Conservation (phyloP, 2,797 vertebrate species). For the Pseudochirops corinnae region DNA sequence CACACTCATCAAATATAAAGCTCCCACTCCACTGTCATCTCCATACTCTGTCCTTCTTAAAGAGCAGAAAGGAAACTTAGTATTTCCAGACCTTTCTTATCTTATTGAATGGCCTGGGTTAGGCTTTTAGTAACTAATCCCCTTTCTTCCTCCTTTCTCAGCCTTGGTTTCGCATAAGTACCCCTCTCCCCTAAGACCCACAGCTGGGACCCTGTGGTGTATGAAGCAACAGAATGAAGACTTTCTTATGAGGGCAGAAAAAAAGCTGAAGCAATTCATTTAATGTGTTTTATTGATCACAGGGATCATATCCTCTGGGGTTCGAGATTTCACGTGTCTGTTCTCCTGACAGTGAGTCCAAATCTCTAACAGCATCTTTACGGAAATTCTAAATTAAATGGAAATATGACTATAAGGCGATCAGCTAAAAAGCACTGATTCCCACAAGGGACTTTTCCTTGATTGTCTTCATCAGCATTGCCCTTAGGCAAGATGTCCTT, state of each 20-base stretch:
- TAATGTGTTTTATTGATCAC: slow-evolving; percentile 86
- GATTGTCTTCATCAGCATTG: not conserved
- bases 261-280: slow-evolving; percentile 79
- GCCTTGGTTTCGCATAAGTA: not conserved
- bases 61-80: not conserved
- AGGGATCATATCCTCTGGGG: slow-evolving; percentile 79
- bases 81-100: slow-evolving; percentile 60
- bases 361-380: slow-evolving; percentile 81
- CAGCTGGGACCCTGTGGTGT: slow-evolving; percentile 12
- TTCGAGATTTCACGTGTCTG: slow-evolving; percentile 63
- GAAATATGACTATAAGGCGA: slow-evolving; percentile 74
- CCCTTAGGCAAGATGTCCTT: slow-evolving; percentile 46
- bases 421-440: slow-evolving; percentile 75
- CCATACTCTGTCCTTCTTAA: slow-evolving; percentile 33
- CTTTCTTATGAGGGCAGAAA: slow-evolving; percentile 6
- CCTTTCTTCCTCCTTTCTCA: slow-evolving; percentile 30
- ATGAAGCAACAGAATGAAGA: slow-evolving; percentile 61
- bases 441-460: slow-evolving; percentile 46
- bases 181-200: slow-evolving; percentile 35
- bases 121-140: slow-evolving; percentile 9
- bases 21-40: slow-evolving; percentile 39
- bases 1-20: slow-evolving; percentile 62
- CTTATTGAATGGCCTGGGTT: slow-evolving; percentile 47
- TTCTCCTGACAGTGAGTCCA: slow-evolving; percentile 79
- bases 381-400: slow-evolving; percentile 83